Base-by-base conservation (phyloP, 2,888 invertebrate genomes). In the Thereva nobilitata region DNA sequence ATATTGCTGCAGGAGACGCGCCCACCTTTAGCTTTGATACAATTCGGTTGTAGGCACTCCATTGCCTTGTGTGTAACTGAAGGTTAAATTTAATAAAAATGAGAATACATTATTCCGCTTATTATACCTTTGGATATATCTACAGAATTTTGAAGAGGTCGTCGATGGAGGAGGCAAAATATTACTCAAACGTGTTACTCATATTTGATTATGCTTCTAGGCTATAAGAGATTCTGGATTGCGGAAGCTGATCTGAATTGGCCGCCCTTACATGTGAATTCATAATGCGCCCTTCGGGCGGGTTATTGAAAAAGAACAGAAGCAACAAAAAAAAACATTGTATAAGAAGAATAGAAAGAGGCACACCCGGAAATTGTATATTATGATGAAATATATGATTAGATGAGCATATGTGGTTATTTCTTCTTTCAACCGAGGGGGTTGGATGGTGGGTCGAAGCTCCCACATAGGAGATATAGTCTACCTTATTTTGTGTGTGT, bases 11-110 rank as follows among this genome's bases (percentile, higher is more conserved):
- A 6, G 41, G 40, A 40, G 10, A 10, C 37, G 38, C 50, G 10
- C n/a, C n/a, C 44, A 35, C 5, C 49, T 12, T 10, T 6, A 7
- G 4, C 38, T 34, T n/a, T 42, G 49, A 23, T n/a, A 9, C 38
- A 35, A 64, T 10, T 34, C 41, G n/a, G n/a, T n/a, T 42, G 37
- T 23, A 23, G 23, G 23, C 47, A 12, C 42, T 42, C 56, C 55
- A 12, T 12, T 7, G 52, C 38, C 53, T 23, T 7, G 65, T 68
- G 57, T 64, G 54, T 68, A 68, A 68, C 68, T 66, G 61, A 61
- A 68, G 65, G 61, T 68, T 68, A 68, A 68, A 68, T 68, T 68
- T 68, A 68, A 68, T 68, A 68, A 68, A 61, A 68, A 66, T 55
- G 68, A 50, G 56, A 68, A 66, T 63, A 68, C 66, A 68, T 68